Evolutionary conservation across 2,888 invertebrate species (phyloP).

Genomic region (Fragum sueziense): DNA sequence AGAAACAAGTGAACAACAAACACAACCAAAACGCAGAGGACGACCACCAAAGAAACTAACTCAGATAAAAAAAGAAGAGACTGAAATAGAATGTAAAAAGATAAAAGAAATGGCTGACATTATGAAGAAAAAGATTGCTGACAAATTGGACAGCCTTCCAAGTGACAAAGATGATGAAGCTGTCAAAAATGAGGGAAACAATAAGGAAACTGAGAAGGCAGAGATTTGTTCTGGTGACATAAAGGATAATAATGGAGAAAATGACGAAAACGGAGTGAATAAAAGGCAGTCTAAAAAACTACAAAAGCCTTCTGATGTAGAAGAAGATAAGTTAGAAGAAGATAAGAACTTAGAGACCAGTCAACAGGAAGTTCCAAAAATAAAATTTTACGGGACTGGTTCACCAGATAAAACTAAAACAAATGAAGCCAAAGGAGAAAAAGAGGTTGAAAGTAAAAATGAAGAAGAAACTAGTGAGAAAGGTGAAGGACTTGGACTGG

Average conservation of each 20-base stretch:
- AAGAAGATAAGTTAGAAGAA: neutral
- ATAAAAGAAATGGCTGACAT: constrained; percentile 52
- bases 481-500: neutral
- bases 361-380: neutral
- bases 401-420: neutral
- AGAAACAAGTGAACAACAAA: neutral
- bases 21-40: neutral
- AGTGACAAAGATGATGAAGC: neutral
- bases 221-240: too few relatives aligned
- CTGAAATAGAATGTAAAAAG: constrained; percentile 36
- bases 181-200: too few relatives aligned
- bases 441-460: neutral
- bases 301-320: neutral
- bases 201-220: neutral
- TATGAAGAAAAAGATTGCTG: constrained; percentile 46
- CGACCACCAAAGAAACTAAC: neutral
- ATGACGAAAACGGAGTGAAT: too few relatives aligned
- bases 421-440: neutral
- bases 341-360: neutral
- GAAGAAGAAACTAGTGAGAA: neutral
- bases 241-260: too few relatives aligned
- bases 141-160: constrained; percentile 22
- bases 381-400: neutral
- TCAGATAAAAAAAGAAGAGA: constrained; percentile 15
- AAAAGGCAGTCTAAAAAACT: too few relatives aligned